Evolutionary conservation across 2,113 vertebrate genomes (phyloP).

Genomic region (Scatophagus argus): DNA sequence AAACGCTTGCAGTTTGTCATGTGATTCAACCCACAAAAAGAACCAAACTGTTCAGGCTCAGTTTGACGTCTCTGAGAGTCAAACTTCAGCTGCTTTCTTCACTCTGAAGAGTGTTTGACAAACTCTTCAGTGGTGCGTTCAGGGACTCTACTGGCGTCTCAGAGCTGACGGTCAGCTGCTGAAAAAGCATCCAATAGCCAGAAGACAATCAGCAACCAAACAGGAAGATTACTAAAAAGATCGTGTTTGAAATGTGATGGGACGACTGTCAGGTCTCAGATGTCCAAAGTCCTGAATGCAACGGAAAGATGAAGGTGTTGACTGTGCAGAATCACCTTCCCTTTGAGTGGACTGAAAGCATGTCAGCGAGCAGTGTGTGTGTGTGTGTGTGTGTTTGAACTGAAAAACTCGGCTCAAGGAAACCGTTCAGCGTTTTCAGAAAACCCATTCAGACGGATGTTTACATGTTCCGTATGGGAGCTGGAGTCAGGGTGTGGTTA

Average conservation of each 20-base stretch:
- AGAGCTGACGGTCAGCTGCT: not conserved
- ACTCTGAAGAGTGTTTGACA: too few relatives aligned
- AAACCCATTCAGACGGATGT: not conserved
- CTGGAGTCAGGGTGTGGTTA: not conserved
- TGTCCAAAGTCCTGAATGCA: conserved; percentile 6
- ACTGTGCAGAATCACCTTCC: too few relatives aligned
- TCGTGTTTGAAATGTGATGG: too few relatives aligned
- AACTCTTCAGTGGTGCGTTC: not conserved
- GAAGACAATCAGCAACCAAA: conserved; percentile 21
- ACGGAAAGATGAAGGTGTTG: not conserved
- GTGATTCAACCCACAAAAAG: not conserved
- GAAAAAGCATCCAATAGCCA: not conserved
- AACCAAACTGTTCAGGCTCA: not conserved
- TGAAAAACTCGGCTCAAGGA: too few relatives aligned
- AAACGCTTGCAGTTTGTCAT: not conserved
- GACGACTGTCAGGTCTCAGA: not conserved
- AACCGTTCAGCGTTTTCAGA: not conserved
- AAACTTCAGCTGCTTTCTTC: too few relatives aligned
- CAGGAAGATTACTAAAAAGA: not conserved
- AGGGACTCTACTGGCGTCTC: not conserved
- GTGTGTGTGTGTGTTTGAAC: too few relatives aligned
- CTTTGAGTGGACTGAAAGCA: too few relatives aligned
- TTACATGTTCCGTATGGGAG: not conserved
- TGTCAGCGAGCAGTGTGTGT: too few relatives aligned
- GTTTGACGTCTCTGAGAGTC: not conserved